These are phyloP conservation scores for Macrochelys suwanniensis DNA, from an alignment of 2,797 vertebrate species.

Conservation along the genomic window DNA sequence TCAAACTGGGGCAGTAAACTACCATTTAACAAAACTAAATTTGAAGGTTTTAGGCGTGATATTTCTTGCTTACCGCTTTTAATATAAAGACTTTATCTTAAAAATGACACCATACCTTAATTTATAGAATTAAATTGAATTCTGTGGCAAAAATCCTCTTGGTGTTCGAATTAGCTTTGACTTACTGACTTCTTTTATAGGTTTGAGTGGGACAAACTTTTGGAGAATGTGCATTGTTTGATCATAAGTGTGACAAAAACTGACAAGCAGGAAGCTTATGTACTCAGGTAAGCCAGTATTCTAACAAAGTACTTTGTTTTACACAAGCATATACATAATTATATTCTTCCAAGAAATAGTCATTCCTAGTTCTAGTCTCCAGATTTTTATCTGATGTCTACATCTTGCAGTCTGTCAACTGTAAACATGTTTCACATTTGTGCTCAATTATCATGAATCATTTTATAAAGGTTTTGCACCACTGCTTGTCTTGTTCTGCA, in stretches of 20 bases:
- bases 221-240: slow-evolving; percentile 99
- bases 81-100: not conserved
- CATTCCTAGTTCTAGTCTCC: not conserved
- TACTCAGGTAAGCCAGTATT: slow-evolving; percentile 95
- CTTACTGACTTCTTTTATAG: slow-evolving; percentile 75
- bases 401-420: not conserved
- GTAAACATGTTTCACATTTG: not conserved
- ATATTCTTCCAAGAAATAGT: not conserved
- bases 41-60: not conserved
- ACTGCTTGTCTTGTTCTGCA: not conserved
- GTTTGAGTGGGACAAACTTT: slow-evolving; percentile 99
- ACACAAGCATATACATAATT: not conserved
- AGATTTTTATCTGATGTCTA: not conserved
- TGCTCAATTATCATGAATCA: not conserved
- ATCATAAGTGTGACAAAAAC: slow-evolving; percentile 99
- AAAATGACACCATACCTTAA: not conserved
- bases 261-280: slow-evolving; percentile 99
- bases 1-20: not conserved
- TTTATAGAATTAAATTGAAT: not conserved
- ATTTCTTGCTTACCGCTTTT: not conserved
- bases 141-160: not conserved
- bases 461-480: not conserved
- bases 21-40: not conserved
- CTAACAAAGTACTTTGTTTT: not conserved
- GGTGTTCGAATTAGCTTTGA: slow-evolving; percentile 14